Percentiles rank a stretch among this genome's conserved stretches.
These are phyloP conservation scores for Hemicrepidius hirtus DNA, from an alignment of 2,888 invertebrate genomes.

Conservation along the genomic window DNA sequence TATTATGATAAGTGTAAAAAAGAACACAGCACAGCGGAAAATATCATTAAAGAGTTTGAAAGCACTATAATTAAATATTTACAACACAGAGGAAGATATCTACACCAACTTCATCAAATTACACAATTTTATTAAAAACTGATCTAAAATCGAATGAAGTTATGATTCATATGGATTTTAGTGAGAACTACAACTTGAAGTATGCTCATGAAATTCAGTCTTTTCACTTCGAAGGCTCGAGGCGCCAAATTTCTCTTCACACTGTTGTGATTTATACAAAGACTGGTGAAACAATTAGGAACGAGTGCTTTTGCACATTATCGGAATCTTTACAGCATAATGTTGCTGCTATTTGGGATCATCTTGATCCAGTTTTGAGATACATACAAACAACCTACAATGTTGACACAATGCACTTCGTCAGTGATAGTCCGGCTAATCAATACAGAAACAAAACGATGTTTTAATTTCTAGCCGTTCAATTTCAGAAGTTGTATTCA, in stretches of 20 bases:
- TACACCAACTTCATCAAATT: conserved; percentile 26
- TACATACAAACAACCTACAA: conserved; percentile 51
- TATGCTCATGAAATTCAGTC: conserved; percentile 19
- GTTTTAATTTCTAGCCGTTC: conserved; percentile 63
- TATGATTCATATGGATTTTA: conserved; percentile 18
- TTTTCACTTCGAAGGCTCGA: conserved; percentile 15
- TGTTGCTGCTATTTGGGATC: conserved; percentile 67
- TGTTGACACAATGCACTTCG: conserved; percentile 60
- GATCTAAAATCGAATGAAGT: background rate
- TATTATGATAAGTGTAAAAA: conserved; percentile 11
- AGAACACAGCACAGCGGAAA: background rate
- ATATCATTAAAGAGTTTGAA: background rate
- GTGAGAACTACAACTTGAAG: conserved; percentile 20
- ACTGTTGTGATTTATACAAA: conserved; percentile 15
- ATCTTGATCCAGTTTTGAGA: conserved; percentile 65
- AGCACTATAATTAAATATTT: conserved; percentile 1
- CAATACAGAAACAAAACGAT: conserved; percentile 67
- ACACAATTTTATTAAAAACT: background rate
- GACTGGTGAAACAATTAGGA: background rate
- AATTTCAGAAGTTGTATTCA: conserved; percentile 51
- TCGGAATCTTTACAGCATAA: conserved; percentile 61
- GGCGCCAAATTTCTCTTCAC: conserved; percentile 3
- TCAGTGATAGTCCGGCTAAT: conserved; percentile 66
- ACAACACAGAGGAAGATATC: background rate
- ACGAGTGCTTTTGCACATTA: conserved; percentile 34